A percentile compares a stretch with the other conserved stretches of the same genome.
Conservation (phyloP, 2,113 vertebrate genomes). For the Synchiropus splendidus region DNA sequence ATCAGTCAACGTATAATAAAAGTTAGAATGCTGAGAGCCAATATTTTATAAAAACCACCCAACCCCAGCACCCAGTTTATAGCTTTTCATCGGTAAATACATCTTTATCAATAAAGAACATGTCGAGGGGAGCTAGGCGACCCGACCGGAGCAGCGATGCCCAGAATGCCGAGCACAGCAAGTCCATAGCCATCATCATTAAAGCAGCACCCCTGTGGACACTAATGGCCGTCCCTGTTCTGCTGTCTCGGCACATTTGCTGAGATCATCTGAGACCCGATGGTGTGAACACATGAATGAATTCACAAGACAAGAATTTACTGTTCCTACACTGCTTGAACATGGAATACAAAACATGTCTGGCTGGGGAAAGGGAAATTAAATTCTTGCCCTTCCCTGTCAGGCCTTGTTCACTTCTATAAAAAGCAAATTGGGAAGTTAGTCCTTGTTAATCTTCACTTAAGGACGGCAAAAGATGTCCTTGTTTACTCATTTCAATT, state of each 20-base stretch:
- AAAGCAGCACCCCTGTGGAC: slow-evolving; percentile 37
- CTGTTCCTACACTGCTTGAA: slow-evolving; percentile 4
- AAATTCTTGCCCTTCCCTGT: no score
- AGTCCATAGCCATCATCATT: slow-evolving; percentile 64
- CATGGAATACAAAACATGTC: slow-evolving; percentile 1
- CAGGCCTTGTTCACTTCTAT: slow-evolving; percentile 5
- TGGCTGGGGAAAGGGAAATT: neutral
- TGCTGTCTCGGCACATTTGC: slow-evolving; percentile 62
- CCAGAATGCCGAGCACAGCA: slow-evolving; percentile 54
- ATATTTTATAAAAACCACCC: no score
- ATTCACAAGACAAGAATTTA: slow-evolving; percentile 33
- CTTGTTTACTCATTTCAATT: no score
- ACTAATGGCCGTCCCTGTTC: slow-evolving; percentile 52
- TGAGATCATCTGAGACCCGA: slow-evolving; percentile 42
- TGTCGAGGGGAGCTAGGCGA: slow-evolving; percentile 11
- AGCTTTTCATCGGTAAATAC: slow-evolving; percentile 21
- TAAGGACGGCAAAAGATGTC: slow-evolving; percentile 19
- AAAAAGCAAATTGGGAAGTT: slow-evolving; percentile 37
- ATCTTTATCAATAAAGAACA: slow-evolving; percentile 20
- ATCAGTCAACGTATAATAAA: neutral
- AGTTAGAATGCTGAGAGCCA: neutral
- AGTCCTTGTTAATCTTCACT: slow-evolving; percentile 56
- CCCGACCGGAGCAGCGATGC: slow-evolving; percentile 12
- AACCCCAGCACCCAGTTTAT: no score
- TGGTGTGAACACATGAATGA: slow-evolving; percentile 41